Percentiles rank a stretch among this genome's conserved stretches.
These are phyloP conservation scores for Corbicula japonica DNA, from an alignment of 2,888 invertebrate genomes.

Conservation along the genomic window DNA sequence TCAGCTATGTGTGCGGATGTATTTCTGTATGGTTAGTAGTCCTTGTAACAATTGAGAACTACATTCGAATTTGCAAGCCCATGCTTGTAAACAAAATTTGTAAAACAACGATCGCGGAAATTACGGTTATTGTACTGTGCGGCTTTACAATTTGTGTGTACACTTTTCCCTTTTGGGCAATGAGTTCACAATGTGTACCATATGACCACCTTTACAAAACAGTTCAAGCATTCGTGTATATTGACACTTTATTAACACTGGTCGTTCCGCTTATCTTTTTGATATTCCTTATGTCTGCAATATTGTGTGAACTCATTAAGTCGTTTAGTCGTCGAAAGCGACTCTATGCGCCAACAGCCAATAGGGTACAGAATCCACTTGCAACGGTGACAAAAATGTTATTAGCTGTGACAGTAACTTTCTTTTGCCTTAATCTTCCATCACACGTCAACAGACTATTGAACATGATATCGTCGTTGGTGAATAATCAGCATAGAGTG, in stretches of 20 bases:
- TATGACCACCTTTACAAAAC: conserved; percentile 26
- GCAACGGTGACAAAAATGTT: conserved; percentile 69
- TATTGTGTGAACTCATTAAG: conserved; percentile 53
- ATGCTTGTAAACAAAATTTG: conserved; percentile 86
- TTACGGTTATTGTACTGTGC: conserved; percentile 58
- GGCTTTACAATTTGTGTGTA: conserved; percentile 68
- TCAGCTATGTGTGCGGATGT: conserved; percentile 87
- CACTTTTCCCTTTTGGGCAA: conserved; percentile 75
- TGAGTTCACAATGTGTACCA: conserved; percentile 56
- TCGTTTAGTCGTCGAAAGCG: conserved; percentile 54
- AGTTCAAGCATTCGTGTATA: conserved; percentile 65
- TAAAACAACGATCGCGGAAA: conserved; percentile 67
- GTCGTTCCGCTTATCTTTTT: conserved; percentile 47
- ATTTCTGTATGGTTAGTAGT: conserved; percentile 89
- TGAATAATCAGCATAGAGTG: conserved; percentile 16
- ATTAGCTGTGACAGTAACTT: conserved; percentile 69
- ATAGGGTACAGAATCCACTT: conserved; percentile 51
- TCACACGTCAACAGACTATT: conserved; percentile 70
- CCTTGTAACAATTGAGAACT: conserved; percentile 94
- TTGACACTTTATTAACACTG: conserved; percentile 59
- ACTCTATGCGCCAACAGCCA: conserved; percentile 35
- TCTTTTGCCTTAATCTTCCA: conserved; percentile 73
- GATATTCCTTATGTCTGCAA: conserved; percentile 43
- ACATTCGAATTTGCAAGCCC: conserved; percentile 93
- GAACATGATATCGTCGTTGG: conserved; percentile 54